Evolutionary conservation across 2,797 vertebrate genomes (phyloP), one percentile per base, ranked within the genome.

Genomic region (Liparis tanakae): DNA sequence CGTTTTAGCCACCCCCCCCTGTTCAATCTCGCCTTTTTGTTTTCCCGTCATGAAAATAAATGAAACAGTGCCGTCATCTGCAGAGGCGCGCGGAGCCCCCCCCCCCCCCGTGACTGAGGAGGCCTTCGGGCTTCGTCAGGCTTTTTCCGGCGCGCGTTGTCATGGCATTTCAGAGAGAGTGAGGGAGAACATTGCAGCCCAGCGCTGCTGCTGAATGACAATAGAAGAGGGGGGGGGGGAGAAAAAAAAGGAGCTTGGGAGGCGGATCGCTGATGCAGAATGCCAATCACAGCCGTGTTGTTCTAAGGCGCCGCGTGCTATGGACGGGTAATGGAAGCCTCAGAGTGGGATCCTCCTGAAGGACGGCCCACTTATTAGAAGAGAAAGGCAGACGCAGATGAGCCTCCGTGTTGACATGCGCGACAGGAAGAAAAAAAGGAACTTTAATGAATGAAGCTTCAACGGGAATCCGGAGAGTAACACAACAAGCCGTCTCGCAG

Each of bases 41-140:
- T 91, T 90, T 89, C 86, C 86, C 83, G 90, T 90, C 88, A 88
- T 91, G 90, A 89, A 90, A 93, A 92, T 88, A 91, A 91, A 92
- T 91, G 89, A 92, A 93, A 89, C 74, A 56, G 85, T 81, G 87
- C 85, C 90, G 89, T 90, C 87, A 84, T 89, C 88, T 92, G 88
- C 91, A 90, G 90, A 88, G 88, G 87, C 82, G 71, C 85, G 88
- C 89, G 48, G 73, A 87, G 86, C 51, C 87, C 87, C 87, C 86
- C 86, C 85, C n/a, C n/a, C n/a, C n/a, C 4, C 25, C 25, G 25
- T 84, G 88, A 93, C 92, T 89, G 91, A 92, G 79, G 87, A 92
- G 91, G 91, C 92, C 91, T 93, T 90, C 83, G 76, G 91, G 90
- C 90, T 90, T 87, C 88, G 84, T 90, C 88, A 83, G 82, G 79